Evolutionary conservation across 2,797 vertebrate species (phyloP).

Genomic region (Capromys pilorides): DNA sequence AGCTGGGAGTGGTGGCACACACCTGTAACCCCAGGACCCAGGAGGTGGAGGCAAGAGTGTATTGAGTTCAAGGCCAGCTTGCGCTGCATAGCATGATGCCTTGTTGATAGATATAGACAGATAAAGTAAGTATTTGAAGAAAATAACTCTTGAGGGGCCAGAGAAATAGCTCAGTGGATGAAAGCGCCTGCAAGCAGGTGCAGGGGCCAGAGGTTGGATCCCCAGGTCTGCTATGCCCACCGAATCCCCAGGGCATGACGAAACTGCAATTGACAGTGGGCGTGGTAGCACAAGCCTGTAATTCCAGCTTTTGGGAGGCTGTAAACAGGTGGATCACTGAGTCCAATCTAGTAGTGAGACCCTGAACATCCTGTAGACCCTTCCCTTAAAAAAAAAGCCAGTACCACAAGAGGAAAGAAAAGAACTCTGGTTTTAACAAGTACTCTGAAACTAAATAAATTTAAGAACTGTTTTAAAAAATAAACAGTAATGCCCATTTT

Average conservation of each 20-base stretch:
- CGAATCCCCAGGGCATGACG: too few species aligned
- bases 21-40: neutral
- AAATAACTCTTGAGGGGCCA: neutral
- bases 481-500: constrained; percentile 48
- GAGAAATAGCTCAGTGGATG: too few species aligned
- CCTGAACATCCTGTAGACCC: too few species aligned
- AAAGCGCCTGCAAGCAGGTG: too few species aligned
- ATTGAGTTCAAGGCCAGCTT: neutral
- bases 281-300: too few species aligned
- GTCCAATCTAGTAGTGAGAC: too few species aligned
- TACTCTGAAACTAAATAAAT: constrained; percentile 19
- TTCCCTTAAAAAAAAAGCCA: too few species aligned
- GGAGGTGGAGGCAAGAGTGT: neutral
- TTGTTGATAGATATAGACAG: neutral
- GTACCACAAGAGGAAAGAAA: neutral
- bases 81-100: neutral
- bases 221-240: too few species aligned
- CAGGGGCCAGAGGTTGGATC: too few species aligned
- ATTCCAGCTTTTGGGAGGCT: too few species aligned
- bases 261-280: too few species aligned
- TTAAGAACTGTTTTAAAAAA: constrained; percentile 33
- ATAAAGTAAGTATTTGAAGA: neutral
- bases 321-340: too few species aligned
- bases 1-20: neutral
- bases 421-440: constrained; percentile 27